Conservation (phyloP, 2,113 vertebrate genomes). For the Mormyrus lacerda region DNA sequence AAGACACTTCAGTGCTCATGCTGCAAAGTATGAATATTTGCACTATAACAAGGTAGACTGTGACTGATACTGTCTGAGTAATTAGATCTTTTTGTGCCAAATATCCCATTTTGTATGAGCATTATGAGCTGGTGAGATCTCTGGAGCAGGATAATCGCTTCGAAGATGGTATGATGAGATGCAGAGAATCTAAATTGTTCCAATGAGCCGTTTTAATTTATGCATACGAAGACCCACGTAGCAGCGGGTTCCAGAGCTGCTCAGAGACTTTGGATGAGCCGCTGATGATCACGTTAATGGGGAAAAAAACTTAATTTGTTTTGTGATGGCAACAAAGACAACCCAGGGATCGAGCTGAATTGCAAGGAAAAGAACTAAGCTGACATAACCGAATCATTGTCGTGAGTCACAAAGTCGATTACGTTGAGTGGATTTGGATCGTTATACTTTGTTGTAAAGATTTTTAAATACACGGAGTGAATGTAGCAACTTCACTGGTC, state of each 20-base stretch:
- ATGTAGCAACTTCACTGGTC: not conserved
- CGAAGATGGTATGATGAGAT: not conserved
- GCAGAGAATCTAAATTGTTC: constrained; percentile 6
- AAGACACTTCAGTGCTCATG: not conserved
- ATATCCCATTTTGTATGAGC: not conserved
- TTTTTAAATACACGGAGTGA: not conserved
- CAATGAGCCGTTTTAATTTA: not conserved
- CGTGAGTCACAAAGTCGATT: constrained; percentile 9
- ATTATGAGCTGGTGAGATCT: not conserved
- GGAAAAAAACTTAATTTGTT: not conserved
- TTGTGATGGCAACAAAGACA: not conserved
- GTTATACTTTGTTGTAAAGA: not conserved
- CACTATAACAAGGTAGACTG: not conserved
- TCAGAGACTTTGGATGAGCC: not conserved
- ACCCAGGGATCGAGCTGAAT: not conserved
- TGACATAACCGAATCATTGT: not conserved
- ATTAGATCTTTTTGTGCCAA: constrained; percentile 1
- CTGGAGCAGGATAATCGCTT: constrained; percentile 1
- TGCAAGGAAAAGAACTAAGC: not conserved
- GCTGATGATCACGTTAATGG: not conserved
- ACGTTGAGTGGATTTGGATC: not conserved
- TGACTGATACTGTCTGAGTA: not conserved
- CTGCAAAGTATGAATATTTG: not conserved
- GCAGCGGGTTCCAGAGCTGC: not conserved
- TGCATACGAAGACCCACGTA: not conserved